A percentile compares a stretch with the other conserved stretches of the same genome.
phyloP scores from a whole-genome alignment of 2,888 invertebrate species.

The Meloe dianella region DNA sequence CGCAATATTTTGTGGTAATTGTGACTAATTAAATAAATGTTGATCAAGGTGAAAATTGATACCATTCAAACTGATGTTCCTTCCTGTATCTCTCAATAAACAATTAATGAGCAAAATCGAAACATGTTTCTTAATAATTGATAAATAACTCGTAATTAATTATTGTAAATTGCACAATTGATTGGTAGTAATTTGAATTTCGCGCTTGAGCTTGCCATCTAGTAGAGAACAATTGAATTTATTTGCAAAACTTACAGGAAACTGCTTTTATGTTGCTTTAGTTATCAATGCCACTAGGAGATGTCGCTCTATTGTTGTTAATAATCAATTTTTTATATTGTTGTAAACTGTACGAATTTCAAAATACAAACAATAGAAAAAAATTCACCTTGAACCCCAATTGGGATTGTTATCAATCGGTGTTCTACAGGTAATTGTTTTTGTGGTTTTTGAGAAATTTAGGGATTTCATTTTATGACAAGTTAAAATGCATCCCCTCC shows the following conservation, averaged over 20 bases:
- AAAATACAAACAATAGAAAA: background rate
- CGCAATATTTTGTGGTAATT: background rate
- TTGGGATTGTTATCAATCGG: background rate
- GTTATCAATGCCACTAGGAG: background rate
- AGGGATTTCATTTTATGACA: constrained; percentile 10
- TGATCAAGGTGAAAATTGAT: constrained; percentile 1
- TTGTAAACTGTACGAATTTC: constrained; percentile 7
- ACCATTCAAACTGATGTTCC: background rate
- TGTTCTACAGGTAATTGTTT: background rate
- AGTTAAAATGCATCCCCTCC: background rate
- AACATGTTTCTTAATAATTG: too few relatives aligned
- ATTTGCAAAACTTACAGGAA: background rate
- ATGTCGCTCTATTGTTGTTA: background rate
- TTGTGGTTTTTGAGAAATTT: background rate
- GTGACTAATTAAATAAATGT: background rate
- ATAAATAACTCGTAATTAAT: too few relatives aligned
- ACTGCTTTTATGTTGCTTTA: background rate
- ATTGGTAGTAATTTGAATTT: background rate
- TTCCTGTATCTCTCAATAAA: background rate
- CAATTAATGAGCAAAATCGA: background rate
- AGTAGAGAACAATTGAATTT: background rate
- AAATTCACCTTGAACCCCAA: background rate
- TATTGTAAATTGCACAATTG: too few relatives aligned
- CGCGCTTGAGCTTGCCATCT: background rate
- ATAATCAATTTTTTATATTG: background rate